Evolutionary conservation across 1,140 invertebrate species (phyloP), one percentile per base, ranked within the genome.

Genomic region (Geopemphigus sp.): DNA sequence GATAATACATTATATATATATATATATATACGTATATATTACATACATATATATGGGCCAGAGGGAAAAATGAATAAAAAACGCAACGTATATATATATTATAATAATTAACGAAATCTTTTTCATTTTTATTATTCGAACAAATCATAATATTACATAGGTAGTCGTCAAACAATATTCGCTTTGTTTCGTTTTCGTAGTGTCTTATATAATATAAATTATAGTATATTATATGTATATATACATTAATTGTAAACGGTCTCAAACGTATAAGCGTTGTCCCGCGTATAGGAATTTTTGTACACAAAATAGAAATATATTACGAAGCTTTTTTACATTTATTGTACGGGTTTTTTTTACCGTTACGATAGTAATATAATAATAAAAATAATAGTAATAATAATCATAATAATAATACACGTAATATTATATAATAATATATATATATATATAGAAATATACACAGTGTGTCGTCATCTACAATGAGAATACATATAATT

Each of bases 281-380:
- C 3, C 32, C 32, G 32, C 32, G 32, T 17, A 53, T 15, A 54
- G 22, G n/a, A 57, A 10, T n/a, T 63, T 68, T 68, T 68, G n/a
- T 66, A 45, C 63, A 66, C 32, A 39, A 39, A 39, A 39, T 39
- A 39, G 32, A 50, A 1, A 50, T 50, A 50, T 11, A 12, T 12
- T 19, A 54, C 15, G 29, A 54, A 72, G 50, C 17, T 72, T 72
- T 72, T 72, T 72, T 72, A 29, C 66, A 70, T 14, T 8, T 12
- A 50, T 50, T 50, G 47, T 50, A 3, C 15, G 15, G 14, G 53
- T 57, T 57, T n/a, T 57, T 57, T 53, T 50, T 70, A n/a, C 26
- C 66, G 15, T 53, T 26, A 72, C 24, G 26, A 72, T n/a, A 72
- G 24, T 68, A 68, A 68, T 68, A 50, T 59, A 76, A 59, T 76